These are phyloP conservation scores for Psittacula echo DNA, from an alignment of 2,797 vertebrate species.

Conservation along the genomic window DNA sequence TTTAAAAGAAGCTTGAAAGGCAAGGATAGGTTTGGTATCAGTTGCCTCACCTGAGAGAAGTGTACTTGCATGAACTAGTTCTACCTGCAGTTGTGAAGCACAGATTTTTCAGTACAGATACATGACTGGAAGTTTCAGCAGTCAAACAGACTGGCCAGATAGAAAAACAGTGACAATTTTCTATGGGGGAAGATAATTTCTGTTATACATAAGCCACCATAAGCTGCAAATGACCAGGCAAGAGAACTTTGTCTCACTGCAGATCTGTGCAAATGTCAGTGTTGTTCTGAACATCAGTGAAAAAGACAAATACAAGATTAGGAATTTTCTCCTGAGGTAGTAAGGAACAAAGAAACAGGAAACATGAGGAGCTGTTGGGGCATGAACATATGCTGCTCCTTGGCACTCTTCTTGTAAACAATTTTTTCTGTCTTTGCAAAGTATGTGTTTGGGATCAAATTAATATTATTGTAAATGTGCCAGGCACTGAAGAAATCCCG, in stretches of 20 bases:
- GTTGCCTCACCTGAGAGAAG: neutral
- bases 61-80: neutral
- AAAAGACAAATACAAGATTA: neutral
- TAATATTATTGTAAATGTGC: neutral
- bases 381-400: neutral
- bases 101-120: neutral
- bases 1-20: conserved; percentile 11
- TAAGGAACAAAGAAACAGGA: conserved; percentile 2
- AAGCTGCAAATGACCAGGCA: neutral
- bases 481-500: neutral
- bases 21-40: neutral
- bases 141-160: neutral
- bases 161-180: neutral
- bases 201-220: neutral
- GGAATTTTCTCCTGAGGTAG: conserved; percentile 12
- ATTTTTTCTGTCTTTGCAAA: neutral
- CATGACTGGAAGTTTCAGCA: neutral
- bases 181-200: neutral
- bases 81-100: neutral
- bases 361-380: neutral
- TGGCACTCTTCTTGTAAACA: neutral
- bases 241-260: neutral
- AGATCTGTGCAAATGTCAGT: neutral
- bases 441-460: neutral
- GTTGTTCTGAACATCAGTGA: neutral